Evolutionary conservation across 2,797 vertebrate species (phyloP).

Genomic region (Chanos chanos): DNA sequence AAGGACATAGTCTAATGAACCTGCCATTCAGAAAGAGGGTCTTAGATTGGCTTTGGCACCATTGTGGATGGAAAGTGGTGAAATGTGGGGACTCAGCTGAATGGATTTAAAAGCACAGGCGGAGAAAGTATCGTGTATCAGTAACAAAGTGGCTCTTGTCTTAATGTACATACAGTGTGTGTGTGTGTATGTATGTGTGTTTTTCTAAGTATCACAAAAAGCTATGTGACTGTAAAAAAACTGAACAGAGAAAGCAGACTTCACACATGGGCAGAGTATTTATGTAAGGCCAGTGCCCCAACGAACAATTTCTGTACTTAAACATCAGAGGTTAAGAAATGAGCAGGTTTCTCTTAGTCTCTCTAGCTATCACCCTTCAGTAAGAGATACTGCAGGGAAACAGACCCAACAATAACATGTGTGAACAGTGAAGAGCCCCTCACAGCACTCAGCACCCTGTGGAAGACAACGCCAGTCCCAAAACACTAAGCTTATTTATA

Average conservation of each 20-base stretch:
- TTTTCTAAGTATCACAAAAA: no score
- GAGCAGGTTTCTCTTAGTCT: constrained; percentile 15
- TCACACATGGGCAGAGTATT: background rate
- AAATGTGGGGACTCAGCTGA: constrained; percentile 19
- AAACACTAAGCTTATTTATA: constrained; percentile 36
- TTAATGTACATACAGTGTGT: no score
- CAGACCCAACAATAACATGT: constrained; percentile 26
- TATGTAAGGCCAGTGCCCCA: constrained; percentile 14
- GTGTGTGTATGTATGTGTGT: no score
- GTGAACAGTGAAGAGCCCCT: constrained; percentile 17
- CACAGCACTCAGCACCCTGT: constrained; percentile 33
- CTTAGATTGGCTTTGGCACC: constrained; percentile 54
- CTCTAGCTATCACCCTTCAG: constrained; percentile 41
- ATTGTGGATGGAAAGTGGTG: constrained; percentile 36
- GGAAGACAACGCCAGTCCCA: background rate
- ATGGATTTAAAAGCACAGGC: constrained; percentile 4
- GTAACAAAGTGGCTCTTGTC: no score
- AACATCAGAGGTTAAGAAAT: background rate
- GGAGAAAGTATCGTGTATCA: no score
- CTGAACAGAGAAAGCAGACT: no score
- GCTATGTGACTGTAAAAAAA: no score
- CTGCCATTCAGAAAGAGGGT: constrained; percentile 43
- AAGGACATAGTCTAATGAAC: constrained; percentile 35
- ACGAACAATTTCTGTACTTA: constrained; percentile 11
- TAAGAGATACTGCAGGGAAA: constrained; percentile 39